Evolutionary conservation across 1,140 invertebrate genomes (phyloP).

Genomic region (Varroa destructor): DNA sequence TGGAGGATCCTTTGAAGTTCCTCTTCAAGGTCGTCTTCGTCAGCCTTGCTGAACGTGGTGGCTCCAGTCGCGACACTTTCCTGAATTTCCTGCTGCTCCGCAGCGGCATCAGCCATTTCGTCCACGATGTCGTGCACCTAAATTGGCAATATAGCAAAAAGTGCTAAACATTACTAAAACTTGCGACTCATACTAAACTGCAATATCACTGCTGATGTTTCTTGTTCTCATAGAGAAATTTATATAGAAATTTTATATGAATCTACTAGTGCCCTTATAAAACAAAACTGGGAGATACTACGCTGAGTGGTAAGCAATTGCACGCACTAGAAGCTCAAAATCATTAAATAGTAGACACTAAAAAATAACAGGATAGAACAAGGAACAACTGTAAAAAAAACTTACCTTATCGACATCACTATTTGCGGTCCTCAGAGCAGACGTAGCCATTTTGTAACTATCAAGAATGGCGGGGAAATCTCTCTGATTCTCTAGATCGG

Average conservation of each 20-base stretch:
- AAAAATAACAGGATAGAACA: too few relatives aligned
- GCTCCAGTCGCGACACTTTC: slow-evolving; percentile 1
- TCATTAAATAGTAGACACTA: too few relatives aligned
- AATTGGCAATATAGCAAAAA: neutral
- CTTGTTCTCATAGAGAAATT: too few relatives aligned
- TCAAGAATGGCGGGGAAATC: slow-evolving; percentile 11
- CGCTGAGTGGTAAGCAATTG: too few relatives aligned
- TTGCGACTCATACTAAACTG: too few relatives aligned
- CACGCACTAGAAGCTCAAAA: too few relatives aligned
- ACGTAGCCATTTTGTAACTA: slow-evolving; percentile 5
- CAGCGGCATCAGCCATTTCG: slow-evolving; percentile 14
- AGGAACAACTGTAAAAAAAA: too few relatives aligned
- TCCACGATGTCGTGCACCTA: slow-evolving; percentile 18
- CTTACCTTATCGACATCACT: slow-evolving; percentile 18
- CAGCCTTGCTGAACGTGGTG: neutral
- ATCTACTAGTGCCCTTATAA: too few relatives aligned
- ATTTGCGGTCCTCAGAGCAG: slow-evolving; percentile 7
- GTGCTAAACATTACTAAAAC: too few relatives aligned
- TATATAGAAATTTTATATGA: too few relatives aligned
- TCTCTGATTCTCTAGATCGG: slow-evolving; percentile 25
- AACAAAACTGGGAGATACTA: too few relatives aligned
- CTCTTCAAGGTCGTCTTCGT: slow-evolving; percentile 10
- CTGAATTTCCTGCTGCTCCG: slow-evolving; percentile 9
- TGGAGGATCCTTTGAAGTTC: slow-evolving; percentile 6
- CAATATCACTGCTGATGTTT: too few relatives aligned